Base-by-base conservation (phyloP, 2,888 invertebrate species). In the Notodonta dromedarius region DNA sequence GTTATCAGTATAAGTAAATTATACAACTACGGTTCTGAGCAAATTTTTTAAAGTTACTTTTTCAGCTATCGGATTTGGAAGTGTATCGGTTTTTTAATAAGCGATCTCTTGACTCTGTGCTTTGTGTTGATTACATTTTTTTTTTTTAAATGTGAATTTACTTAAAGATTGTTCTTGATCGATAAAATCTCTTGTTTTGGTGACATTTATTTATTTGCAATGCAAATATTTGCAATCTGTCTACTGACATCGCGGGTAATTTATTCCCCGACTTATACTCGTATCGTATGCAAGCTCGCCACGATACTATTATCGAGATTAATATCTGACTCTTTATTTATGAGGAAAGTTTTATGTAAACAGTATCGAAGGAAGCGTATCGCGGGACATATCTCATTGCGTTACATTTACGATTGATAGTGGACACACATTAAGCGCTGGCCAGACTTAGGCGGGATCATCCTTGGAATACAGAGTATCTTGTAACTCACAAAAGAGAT, bases 331-430 rank as follows among this genome's bases (percentile, higher is more conserved):
- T 12, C 24, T 56, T 42, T 71, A 59, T 71, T 67, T 65, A 74
- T 71, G 65, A 58, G 63, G 24, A 57, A 74, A 71, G 61, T 71
- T 71, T 24, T 39, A 44, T 59, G 72, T 65, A 61, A 71, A 65
- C 60, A 74, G 57, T 62, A 62, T 61, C 50, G 57, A 55, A 63
- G 57, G 62, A 67, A 64, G 32, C 4, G 32, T 60, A 46, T 61
- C 60, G 44, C 46, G 11, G 16, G 55, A 13, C 16, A 61, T 73
- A 24, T 57, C 57, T 64, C 60, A 71, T 71, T 62, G 56, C 46
- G 50, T 57, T 54, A 60, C 61, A 61, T 71, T 74, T 55, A 54
- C 56, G 65, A 71, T 67, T 63, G n/a, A 48, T n/a, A 50, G 50
- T 50, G 50, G 50, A 50, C 50, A 50, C n/a, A 16, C 50, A 50